Evolutionary conservation across 2,113 vertebrate species (phyloP), one percentile per base, ranked within the genome.

Genomic region (Eretmochelys imbricata): DNA sequence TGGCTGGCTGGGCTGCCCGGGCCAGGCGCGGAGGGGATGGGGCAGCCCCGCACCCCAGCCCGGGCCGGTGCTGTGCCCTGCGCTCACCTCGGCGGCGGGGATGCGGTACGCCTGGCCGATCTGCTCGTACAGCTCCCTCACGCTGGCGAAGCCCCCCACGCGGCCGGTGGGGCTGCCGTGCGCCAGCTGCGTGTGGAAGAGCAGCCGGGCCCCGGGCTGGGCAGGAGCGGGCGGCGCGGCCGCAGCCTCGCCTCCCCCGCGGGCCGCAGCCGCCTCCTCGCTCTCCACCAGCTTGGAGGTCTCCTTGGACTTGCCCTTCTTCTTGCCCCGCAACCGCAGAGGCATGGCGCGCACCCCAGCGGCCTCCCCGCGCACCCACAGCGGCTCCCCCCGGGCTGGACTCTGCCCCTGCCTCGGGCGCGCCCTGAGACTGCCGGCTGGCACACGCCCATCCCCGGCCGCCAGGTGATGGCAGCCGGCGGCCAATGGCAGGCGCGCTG

Each of bases 151-250:
- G 3, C 98, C 98, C 97, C 99, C 98, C 94, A 99, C 98, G 84
- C 98, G 97, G 94, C 98, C 99, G 20, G 99, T 99, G 97, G 98
- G 98, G 96, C 99, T 99, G 84, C 99, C 99, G 97, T 99, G 99
- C 8, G 99, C 99, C 89, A 99, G 98, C 98, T 99, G 99, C 95
- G 99, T 98, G 97, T 99, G 98, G 96, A 99, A 99, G 29, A 98
- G 98, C 93, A 99, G 98, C 87, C 97, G 98, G 95, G 98, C 98
- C 59, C 98, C 89, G 94, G 98, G 97, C 80, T 91, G 83, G 93
- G 91, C 49, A 50, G 98, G 97, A 79, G 96, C 97, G 13, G 98
- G 97, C 53, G 98, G 98, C 17, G 96, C 97, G 96, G 97, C 72
- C 95, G 97, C 91, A 84, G 96, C 27, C 90, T 42, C 31, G 96